Evolutionary conservation across 2,113 vertebrate species (phyloP), one percentile per base, ranked within the genome.

Genomic region (Platanista minor): DNA sequence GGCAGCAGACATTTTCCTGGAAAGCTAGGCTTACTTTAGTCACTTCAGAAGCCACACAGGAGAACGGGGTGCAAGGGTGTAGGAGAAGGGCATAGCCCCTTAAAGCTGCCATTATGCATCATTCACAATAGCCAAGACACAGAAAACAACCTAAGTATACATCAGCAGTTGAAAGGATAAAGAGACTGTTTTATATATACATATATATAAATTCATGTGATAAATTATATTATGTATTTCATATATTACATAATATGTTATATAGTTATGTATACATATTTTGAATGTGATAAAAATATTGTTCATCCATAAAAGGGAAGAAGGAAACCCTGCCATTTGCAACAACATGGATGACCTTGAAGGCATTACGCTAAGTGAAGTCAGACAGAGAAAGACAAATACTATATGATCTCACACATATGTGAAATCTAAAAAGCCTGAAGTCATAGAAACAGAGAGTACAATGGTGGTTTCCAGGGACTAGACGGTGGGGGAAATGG

Each of bases 1-100:
- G 67, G 75, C 80, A 96, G 75, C 80, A 96, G 88, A 78, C 88
- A 20, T 77, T 72, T 72, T 88, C 67, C 82, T 84, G 57, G 74
- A 84, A 93, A 89, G 91, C 54, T 75, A 46, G 77, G 66, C 69
- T 92, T 33, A 11, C 33, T 67, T 80, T 31, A 41, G 43, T 93
- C 80, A 89, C 25, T 94, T 89, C 64, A 83, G 91, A 96, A 87
- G 54, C 52, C 39, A 18, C 36, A 62, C 11, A 72, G 31, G 41
- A 93, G 36, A n/a, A 29, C 15, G 15, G 9, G n/a, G 36, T 2
- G 7, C 43, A 84, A 67, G 15, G 54, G n/a, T n/a, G n/a, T n/a
- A 23, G 31, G 43, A 31, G 8, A 36, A 94, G 25, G 11, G 3
- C 41, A 64, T 0, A 80, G 49, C 12, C 59, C 7, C 46, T 69